Conservation (phyloP, 2,888 invertebrate genomes). For the Andrena camellia region DNA sequence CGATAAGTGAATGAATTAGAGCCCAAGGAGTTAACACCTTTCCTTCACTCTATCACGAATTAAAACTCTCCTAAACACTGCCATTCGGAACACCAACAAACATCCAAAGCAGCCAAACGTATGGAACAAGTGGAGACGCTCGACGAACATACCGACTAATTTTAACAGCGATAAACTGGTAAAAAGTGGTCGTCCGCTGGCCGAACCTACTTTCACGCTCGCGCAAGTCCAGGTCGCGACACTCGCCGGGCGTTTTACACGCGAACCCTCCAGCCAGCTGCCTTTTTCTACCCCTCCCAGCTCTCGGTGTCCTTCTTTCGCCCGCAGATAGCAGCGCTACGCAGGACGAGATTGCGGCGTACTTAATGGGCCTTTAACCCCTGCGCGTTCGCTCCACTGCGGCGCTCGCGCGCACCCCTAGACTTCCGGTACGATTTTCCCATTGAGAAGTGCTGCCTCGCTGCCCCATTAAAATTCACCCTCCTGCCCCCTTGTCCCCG, state of each 20-base stretch:
- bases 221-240: conserved; percentile 27
- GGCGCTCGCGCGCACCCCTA: conserved; percentile 58
- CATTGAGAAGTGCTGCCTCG: conserved; percentile 68
- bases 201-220: conserved; percentile 27
- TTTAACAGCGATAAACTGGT: conserved; percentile 4
- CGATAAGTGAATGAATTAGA: no score
- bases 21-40: no score
- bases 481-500: background rate
- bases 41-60: no score
- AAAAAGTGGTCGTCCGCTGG: background rate
- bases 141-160: no score
- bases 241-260: conserved; percentile 30
- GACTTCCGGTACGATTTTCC: conserved; percentile 81
- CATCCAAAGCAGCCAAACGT: no score
- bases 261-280: background rate
- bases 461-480: conserved; percentile 68
- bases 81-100: no score
- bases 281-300: conserved; percentile 7
- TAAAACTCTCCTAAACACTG: no score
- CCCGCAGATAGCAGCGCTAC: conserved; percentile 51
- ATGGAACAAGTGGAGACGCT: no score
- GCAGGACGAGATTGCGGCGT: conserved; percentile 72
- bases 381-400: conserved; percentile 64
- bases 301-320: conserved; percentile 31
- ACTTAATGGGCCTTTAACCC: conserved; percentile 81